Evolutionary conservation across 2,888 invertebrate species (phyloP).

Genomic region (Mythimna ferrago): DNA sequence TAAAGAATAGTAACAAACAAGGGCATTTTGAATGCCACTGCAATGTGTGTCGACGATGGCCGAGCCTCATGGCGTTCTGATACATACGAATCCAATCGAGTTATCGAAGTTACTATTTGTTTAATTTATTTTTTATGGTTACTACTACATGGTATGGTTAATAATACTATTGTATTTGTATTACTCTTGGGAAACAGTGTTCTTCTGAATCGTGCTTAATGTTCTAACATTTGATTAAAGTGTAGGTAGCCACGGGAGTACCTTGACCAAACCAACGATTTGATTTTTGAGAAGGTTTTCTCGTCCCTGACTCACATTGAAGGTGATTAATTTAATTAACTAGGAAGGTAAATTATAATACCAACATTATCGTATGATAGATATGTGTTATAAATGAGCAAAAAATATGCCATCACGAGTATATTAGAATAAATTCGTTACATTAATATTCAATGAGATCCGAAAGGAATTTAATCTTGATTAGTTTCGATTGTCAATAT

Average conservation of each 20-base stretch:
- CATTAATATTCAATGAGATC: constrained; percentile 49
- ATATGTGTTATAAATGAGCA: constrained; percentile 13
- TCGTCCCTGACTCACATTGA: not conserved
- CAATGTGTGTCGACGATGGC: constrained; percentile 24
- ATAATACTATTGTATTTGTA: no score
- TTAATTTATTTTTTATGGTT: not conserved
- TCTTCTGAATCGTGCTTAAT: not conserved
- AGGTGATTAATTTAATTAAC: constrained; percentile 15
- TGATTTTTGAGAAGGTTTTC: not conserved
- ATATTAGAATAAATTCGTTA: constrained; percentile 50
- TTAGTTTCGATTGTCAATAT: constrained; percentile 44
- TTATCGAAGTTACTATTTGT: constrained; percentile 10
- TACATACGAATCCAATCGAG: constrained; percentile 10
- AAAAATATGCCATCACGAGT: constrained; percentile 46
- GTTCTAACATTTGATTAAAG: not conserved
- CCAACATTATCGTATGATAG: not conserved
- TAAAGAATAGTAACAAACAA: constrained; percentile 59
- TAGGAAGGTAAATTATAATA: constrained; percentile 30
- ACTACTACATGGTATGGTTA: not conserved
- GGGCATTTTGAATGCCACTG: constrained; percentile 57
- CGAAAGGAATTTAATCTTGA: constrained; percentile 42
- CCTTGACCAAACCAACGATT: not conserved
- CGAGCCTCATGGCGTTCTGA: constrained; percentile 26
- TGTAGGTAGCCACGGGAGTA: not conserved
- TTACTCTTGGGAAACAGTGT: not conserved